Evolutionary conservation across 1,140 invertebrate species (phyloP), one percentile per base, ranked within the genome.

Genomic region (Magallana gigas): DNA sequence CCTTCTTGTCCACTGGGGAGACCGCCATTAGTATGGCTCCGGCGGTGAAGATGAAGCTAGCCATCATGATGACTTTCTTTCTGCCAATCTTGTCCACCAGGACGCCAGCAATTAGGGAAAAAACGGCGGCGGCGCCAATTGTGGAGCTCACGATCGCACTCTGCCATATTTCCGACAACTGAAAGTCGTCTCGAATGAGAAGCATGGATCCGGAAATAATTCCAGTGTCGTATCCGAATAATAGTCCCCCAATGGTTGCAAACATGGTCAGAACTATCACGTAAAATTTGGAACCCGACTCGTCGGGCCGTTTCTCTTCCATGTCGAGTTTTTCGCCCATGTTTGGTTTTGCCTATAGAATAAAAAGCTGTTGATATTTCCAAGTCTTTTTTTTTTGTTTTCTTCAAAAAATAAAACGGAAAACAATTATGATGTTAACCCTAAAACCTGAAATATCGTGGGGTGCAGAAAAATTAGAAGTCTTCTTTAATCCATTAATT

Each of bases 211-310:
- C 96, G 0, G 96, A 96, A 6, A 96, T 95, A 57, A 96, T 96
- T 5, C 96, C 96, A 0, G 96, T 96, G 89, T 96, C 96, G 93
- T 97, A 96, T n/a, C 96, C 96, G 91, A 96, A 96, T 6, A 97
- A 93, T 85, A 96, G 96, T 7, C 96, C 96, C 9, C 96, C 96
- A 58, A 96, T 91, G 0, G 93, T 93, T 0, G 94, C 93, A 64
- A 94, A 93, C 60, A 91, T 90, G 57, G 94, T 93, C 62, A 94
- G 71, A 48, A 93, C 86, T 68, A 93, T 92, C 0, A 94, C 91
- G 88, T 93, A 94, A 57, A 85, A 87, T 23, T 88, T 89, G 8
- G 88, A 90, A 57, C 90, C 90, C 58, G 85, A 58, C 14, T 86
- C 85, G 84, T 89, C 85, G 2, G 23, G 68, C 8, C 68, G 68